Base-by-base conservation (phyloP, 1,140 invertebrate species). In the Brachionus koreanus region DNA sequence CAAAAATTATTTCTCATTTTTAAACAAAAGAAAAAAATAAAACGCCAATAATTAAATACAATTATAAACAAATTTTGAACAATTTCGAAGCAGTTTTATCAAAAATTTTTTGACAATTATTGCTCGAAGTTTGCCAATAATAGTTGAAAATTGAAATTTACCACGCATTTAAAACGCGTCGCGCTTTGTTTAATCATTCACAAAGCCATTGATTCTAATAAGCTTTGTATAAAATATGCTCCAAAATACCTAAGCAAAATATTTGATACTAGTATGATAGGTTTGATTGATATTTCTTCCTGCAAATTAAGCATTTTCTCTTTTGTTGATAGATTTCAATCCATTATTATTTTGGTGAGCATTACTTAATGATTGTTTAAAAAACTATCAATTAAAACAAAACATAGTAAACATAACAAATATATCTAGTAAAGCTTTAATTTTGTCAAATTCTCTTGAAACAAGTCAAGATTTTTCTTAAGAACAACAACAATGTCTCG, bases 261-360 rank as follows among this genome's bases (percentile, higher is more conserved):
- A 10, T 57, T 57, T 57, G 49, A 57, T 57, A 57, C n/a, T 57
- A 57, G 19, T 57, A 57, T 57, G 49, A 57, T 57, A 19, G 49
- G 49, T 57, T 57, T 57, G 49, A 57, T 57, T 57, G 49, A 57
- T 57, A 57, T 57, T 57, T 57, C 49, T 57, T 57, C 49, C 49
- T 57, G 49, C 49, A 57, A 57, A 57, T 57, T 57, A 57, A 57
- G 5, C 9, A 57, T 57, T 57, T 57, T 57, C 19, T 57, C 49
- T 57, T 57, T 57, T 57, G 49, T 57, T 57, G 49, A 57, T 57
- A 23, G 49, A 7, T 57, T 57, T 57, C 49, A 57, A 42, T 57
- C 49, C 49, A 57, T 57, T 57, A 57, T 57, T 57, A 57, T 57
- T 16, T 57, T 57, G 6, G 49, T 19, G 19, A 57, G 19, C 19